A percentile compares a stretch with the other conserved stretches of the same genome.
These are phyloP conservation scores for Hyphantria cunea DNA, from an alignment of 1,140 invertebrate species.

Conservation along the genomic window DNA sequence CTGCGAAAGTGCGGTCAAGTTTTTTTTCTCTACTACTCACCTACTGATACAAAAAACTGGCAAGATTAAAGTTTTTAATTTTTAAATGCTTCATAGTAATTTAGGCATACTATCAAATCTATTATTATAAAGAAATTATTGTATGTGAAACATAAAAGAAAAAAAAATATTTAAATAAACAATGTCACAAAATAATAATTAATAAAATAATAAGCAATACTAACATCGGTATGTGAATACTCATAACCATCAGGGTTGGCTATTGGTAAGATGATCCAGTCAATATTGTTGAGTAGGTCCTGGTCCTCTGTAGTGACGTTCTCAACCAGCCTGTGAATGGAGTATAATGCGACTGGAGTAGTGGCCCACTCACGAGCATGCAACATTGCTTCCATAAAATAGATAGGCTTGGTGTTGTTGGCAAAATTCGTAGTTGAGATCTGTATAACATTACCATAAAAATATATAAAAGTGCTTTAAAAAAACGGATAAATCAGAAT, in stretches of 20 bases:
- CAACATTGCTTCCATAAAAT: conserved; percentile 80
- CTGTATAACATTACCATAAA: conserved; percentile 27
- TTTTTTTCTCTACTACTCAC: too few relatives aligned
- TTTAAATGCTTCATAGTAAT: too few relatives aligned
- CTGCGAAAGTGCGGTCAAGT: too few relatives aligned
- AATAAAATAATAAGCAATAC: background rate
- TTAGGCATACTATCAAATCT: too few relatives aligned
- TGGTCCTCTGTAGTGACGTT: conserved; percentile 63
- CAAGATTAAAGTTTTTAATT: too few relatives aligned
- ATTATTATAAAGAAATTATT: too few relatives aligned
- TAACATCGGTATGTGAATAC: conserved; percentile 64
- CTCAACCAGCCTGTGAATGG: conserved; percentile 83
- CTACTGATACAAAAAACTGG: too few relatives aligned
- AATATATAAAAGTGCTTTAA: background rate
- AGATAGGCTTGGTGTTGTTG: conserved; percentile 52
- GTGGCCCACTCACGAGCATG: conserved; percentile 89
- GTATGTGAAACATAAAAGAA: too few relatives aligned
- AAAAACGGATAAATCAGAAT: background rate
- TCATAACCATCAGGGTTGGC: conserved; percentile 84
- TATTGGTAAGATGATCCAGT: conserved; percentile 82
- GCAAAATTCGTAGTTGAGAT: conserved; percentile 63
- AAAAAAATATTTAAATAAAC: too few relatives aligned
- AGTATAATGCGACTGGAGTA: conserved; percentile 83
- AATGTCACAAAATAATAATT: too few relatives aligned
- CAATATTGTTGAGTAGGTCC: conserved; percentile 56